Base-by-base conservation (phyloP, 1,140 invertebrate genomes). In the Bombyx mandarina region DNA sequence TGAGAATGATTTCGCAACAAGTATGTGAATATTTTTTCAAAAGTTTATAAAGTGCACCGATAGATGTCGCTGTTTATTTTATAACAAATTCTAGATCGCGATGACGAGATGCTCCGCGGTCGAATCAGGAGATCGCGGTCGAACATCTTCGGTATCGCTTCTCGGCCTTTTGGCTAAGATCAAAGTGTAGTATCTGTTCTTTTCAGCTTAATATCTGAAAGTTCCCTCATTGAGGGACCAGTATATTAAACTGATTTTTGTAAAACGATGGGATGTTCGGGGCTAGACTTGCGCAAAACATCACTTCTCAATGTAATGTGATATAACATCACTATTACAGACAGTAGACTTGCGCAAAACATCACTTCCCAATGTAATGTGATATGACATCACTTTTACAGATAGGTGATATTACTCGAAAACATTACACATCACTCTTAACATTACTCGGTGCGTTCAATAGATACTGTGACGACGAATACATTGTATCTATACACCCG, bases 101-200 rank as follows among this genome's bases (percentile, higher is more conserved):
- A 8, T 50, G 48, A 22, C 48, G 26, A 50, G 48, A 50, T 50
- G 12, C 1, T 10, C 3, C 5, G n/a, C 48, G 8, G 26, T 8
- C 12, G 12, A 50, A 50, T 50, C 0, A 50, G 26, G 26, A 3
- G 26, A 35, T 35, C n/a, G 12, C n/a, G 6, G 7, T 18, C 8
- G n/a, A 18, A 3, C 12, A 12, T 50, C 8, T 1, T 50, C 12
- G n/a, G 8, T 50, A 50, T 50, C 48, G 48, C 48, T 50, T 50
- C 48, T 50, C 48, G 48, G 48, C 48, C 48, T 50, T 50, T 50
- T 50, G 48, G 48, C 48, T 50, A 50, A 50, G 48, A 50, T 50
- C 48, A 50, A 50, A 50, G 48, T 50, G 48, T 50, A 50, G 48
- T 50, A 50, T 50, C 48, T 50, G 48, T 50, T 50, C 48, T 50